Conservation (phyloP, 2,888 invertebrate species). For the Diarsia rubi region DNA sequence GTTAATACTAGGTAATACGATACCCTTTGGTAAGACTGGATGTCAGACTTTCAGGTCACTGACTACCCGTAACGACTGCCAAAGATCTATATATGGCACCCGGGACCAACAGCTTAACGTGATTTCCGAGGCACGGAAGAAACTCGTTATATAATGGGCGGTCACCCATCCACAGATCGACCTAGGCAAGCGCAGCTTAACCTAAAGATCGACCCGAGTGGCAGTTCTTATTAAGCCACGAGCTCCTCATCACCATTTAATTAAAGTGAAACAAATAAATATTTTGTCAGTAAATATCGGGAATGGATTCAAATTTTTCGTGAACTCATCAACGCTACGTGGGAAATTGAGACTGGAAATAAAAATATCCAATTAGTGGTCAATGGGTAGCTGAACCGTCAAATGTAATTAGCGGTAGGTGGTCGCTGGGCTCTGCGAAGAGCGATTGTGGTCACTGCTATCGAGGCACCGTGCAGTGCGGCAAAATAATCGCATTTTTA, state of each 20-base stretch:
- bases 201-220: too few relatives aligned
- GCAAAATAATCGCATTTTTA: constrained; percentile 23
- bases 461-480: constrained; percentile 4
- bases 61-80: too few relatives aligned
- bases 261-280: constrained; percentile 21
- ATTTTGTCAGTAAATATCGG: constrained; percentile 20
- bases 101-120: too few relatives aligned
- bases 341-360: constrained; percentile 56
- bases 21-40: too few relatives aligned
- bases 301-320: constrained; percentile 24
- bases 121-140: too few relatives aligned
- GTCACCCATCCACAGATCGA: too few relatives aligned
- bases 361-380: constrained; percentile 68
- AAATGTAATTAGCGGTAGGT: constrained; percentile 72
- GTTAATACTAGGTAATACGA: too few relatives aligned
- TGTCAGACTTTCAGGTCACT: too few relatives aligned
- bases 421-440: constrained; percentile 53
- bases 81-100: too few relatives aligned
- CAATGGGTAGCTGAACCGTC: constrained; percentile 61
- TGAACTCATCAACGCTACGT: constrained; percentile 26
- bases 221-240: too few relatives aligned
- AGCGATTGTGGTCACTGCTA: constrained; percentile 56
- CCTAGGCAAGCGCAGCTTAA: too few relatives aligned
- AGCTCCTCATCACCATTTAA: constrained; percentile 1
- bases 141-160: too few relatives aligned